phyloP scores from a whole-genome alignment of 2,888 invertebrate species.

The Cantharis rustica region DNA sequence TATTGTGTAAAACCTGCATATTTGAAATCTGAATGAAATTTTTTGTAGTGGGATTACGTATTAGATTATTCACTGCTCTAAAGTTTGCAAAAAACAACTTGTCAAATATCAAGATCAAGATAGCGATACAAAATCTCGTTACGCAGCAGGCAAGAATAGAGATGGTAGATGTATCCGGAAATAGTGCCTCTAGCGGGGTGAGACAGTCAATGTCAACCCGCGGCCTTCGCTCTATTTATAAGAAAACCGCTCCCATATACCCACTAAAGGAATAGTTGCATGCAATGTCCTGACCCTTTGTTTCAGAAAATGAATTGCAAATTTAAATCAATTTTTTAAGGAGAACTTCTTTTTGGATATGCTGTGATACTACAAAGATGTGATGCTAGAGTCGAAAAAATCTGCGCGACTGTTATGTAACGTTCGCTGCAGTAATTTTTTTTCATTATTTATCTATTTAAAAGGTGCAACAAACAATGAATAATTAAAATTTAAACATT shows the following conservation, averaged over 20 bases:
- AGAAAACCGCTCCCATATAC: conserved; percentile 37
- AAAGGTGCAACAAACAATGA: not conserved
- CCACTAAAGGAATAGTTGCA: conserved; percentile 37
- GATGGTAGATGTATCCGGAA: conserved; percentile 44
- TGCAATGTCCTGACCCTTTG: conserved; percentile 27
- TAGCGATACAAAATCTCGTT: conserved; percentile 10
- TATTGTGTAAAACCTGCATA: not conserved
- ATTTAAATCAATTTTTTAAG: not conserved
- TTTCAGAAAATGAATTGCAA: not conserved
- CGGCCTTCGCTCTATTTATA: conserved; percentile 53
- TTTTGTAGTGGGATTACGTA: not conserved
- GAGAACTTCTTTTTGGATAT: not conserved
- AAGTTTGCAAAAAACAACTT: conserved; percentile 6
- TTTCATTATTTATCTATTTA: not conserved
- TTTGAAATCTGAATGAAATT: not conserved
- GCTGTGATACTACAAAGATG: not conserved
- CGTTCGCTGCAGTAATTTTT: not conserved
- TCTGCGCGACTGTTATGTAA: not conserved
- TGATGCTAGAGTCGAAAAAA: not conserved
- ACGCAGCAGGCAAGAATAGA: conserved; percentile 15
- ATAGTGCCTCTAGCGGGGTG: conserved; percentile 49
- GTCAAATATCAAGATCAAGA: not conserved
- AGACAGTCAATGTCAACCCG: conserved; percentile 53
- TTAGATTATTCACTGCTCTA: not conserved
- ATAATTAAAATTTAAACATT: not conserved